phyloP scores from a whole-genome alignment of 2,888 invertebrate species.

The Brassicogethes aeneus region DNA sequence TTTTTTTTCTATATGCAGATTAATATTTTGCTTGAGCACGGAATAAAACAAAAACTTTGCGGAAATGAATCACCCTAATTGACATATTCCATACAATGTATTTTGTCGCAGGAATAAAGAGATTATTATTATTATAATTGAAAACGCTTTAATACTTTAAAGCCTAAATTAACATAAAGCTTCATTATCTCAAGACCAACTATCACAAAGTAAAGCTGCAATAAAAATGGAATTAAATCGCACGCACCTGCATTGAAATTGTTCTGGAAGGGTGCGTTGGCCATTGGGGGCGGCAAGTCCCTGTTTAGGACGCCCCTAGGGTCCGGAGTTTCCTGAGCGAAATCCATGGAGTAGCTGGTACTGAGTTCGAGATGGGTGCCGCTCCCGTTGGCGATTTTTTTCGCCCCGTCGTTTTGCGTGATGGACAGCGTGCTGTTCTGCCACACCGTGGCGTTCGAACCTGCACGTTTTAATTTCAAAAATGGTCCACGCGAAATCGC shows the following conservation, averaged over 20 bases:
- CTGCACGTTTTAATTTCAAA: constrained; percentile 12
- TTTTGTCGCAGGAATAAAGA: no score
- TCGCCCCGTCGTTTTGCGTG: constrained; percentile 13
- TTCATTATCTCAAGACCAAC: no score
- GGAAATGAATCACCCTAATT: no score
- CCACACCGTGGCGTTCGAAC: constrained; percentile 32
- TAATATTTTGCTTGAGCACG: no score
- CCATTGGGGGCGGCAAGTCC: constrained; percentile 12
- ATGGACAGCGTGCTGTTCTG: constrained; percentile 29
- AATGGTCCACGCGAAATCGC: not conserved
- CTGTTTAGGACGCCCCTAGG: constrained; percentile 8
- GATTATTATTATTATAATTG: no score
- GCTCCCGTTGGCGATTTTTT: constrained; percentile 22
- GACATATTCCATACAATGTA: no score
- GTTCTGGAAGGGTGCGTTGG: constrained; percentile 30
- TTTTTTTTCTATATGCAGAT: no score
- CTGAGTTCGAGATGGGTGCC: constrained; percentile 16
- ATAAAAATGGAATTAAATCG: no score
- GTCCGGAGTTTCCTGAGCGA: constrained; percentile 14
- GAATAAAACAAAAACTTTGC: no score
- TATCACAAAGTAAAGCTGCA: no score
- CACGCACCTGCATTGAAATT: constrained; percentile 44
- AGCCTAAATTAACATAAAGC: no score
- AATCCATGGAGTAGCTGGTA: constrained; percentile 21
- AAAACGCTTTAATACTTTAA: no score